Evolutionary conservation across 2,797 vertebrate genomes (phyloP), one percentile per base, ranked within the genome.

Genomic region (Fistularia tabacaria): DNA sequence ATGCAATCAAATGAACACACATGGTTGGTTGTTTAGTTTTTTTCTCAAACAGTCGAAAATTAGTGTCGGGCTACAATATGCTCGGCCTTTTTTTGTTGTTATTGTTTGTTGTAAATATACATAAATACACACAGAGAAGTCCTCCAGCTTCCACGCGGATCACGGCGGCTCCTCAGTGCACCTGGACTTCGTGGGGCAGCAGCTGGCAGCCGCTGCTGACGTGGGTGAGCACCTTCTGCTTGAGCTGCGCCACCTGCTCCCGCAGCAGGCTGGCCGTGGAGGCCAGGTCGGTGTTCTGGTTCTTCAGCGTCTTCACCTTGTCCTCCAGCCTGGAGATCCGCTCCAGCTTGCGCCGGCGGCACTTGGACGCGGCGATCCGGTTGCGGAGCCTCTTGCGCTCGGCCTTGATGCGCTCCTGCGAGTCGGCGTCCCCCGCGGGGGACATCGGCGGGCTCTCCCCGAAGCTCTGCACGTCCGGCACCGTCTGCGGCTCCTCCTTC

Each of bases 131-230:
- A 73, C 15, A 10, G 39, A 49, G 8, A 44, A 49, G 64, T 40
- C 66, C 80, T 70, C 46, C 8, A 54, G 80, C 81, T 78, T 76
- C 74, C 83, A 9, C 38, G 64, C 75, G 77, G 80, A 70, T 82
- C 70, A 36, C 6, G 54, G 8, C 51, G 68, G 61, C 51, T 44
- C 40, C 9, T 54, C 6, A 97, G 83, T 97, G 96, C 4, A 95
- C 95, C 36, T 93, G 93, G 38, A 98, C 94, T 64, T 94, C 94
- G 67, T 93, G 94, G 51, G 95, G 94, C 75, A 97, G 88, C 79
- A 97, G 88, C 88, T 98, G 94, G 67, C 95, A 97, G 69, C 96
- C 96, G 87, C 94, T 97, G 91, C 91, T 96, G 63, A 97, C 94
- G 61, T 98, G 96, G 84, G 90, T 95, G 80, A 98, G 91, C 60